Evolutionary conservation across 2,797 vertebrate species (phyloP).

Genomic region (Tragelaphus eurycerus): DNA sequence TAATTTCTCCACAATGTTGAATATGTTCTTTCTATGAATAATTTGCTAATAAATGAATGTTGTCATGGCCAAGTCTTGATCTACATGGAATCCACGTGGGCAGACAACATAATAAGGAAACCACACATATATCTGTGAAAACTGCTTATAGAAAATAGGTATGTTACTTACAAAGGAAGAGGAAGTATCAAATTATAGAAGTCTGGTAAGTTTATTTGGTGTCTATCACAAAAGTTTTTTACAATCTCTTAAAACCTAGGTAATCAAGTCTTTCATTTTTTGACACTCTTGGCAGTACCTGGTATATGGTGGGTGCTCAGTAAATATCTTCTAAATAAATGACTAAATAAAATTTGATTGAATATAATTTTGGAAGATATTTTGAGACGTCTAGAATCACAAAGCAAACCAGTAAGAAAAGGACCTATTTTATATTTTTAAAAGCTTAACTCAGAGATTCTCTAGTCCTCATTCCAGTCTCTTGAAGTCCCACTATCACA

Average conservation of each 20-base stretch:
- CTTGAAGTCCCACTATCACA: background rate
- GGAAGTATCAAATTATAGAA: background rate
- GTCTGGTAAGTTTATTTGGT: background rate
- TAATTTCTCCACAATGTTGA: background rate
- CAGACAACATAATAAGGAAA: background rate
- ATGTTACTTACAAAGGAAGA: background rate
- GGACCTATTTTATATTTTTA: background rate
- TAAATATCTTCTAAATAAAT: background rate
- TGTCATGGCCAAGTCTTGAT: background rate
- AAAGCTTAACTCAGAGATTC: background rate
- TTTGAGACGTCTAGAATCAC: constrained; percentile 3
- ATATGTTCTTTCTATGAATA: background rate
- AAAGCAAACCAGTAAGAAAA: constrained; percentile 9
- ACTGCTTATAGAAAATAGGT: background rate
- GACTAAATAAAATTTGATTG: background rate
- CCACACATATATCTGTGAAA: background rate
- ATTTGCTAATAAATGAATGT: background rate
- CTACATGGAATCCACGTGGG: background rate
- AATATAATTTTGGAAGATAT: background rate
- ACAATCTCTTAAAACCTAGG: background rate
- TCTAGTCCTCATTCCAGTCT: background rate
- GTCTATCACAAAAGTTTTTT: background rate
- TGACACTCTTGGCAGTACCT: background rate
- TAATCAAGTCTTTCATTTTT: background rate
- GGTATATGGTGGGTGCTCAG: background rate